phyloP scores from a whole-genome alignment of 2,797 vertebrate genomes.

The Nyctibius grandis region DNA sequence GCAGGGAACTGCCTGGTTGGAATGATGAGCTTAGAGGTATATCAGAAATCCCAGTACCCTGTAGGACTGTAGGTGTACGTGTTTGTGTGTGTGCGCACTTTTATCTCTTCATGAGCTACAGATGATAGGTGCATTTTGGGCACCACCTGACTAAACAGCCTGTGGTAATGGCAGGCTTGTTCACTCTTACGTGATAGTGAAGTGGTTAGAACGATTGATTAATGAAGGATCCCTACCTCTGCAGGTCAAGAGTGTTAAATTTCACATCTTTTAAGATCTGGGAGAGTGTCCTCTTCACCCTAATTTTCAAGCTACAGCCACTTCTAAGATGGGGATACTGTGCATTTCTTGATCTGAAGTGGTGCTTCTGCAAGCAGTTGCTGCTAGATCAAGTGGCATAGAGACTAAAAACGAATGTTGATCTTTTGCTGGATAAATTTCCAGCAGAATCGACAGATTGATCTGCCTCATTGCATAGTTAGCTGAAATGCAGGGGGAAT shows the following conservation, averaged over 20 bases:
- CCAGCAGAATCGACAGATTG: not conserved
- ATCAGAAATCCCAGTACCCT: not conserved
- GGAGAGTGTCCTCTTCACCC: not conserved
- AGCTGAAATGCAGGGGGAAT: not conserved
- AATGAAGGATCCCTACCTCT: not conserved
- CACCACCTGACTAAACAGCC: not conserved
- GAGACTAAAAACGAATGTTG: not conserved
- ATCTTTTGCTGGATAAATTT: not conserved
- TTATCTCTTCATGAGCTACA: not conserved
- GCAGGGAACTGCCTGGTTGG: not conserved
- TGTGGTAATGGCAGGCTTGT: not conserved
- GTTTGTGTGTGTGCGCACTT: not conserved
- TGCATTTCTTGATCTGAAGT: not conserved
- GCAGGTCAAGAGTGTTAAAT: not conserved
- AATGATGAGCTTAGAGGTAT: not conserved
- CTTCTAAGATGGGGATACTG: not conserved
- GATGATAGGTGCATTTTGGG: not conserved
- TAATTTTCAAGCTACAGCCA: not conserved
- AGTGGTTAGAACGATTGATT: not conserved
- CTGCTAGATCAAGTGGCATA: not conserved
- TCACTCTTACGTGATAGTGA: not conserved
- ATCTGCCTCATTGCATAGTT: not conserved
- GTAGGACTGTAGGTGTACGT: fast-evolving
- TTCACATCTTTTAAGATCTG: not conserved
- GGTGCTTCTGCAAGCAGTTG: not conserved